Evolutionary conservation across 2,888 invertebrate species (phyloP), one percentile per base, ranked within the genome.

Genomic region (Scaptomyza reducta): DNA sequence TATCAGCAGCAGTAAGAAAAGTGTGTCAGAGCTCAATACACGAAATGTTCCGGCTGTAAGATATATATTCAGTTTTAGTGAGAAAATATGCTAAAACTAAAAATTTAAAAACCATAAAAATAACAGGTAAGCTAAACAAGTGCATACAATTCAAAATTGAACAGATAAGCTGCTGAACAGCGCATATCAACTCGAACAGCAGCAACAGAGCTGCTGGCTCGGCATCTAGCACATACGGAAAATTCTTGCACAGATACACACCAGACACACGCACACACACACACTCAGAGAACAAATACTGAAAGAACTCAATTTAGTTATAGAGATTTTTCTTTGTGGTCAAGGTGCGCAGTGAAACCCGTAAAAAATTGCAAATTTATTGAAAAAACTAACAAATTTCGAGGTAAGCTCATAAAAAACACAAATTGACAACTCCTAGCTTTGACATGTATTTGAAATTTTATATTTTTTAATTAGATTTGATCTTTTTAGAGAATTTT

Each of bases 291-390:
- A 42, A 47, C 50, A 42, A 42, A 64, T 25, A 38, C 4, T 13
- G 1, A 56, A 42, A 65, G 45, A 59, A 54, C 58, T 45, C 81
- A 87, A 70, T 88, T 85, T 78, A 84, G 89, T 78, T 88, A 68
- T 88, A 85, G 85, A 88, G 87, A 87, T 87, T 82, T 89, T 85
- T 81, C 86, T 70, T 79, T 76, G 79, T 79, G 79, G 80, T 77
- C 82, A 80, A 82, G 76, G 84, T 82, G 77, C 75, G 72, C 62
- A 59, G 68, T 74, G 51, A 80, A 87, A 89, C 77, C 79, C 64
- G 82, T 90, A 89, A 89, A 90, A 90, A 90, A 90, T 90, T 90
- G 90, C 90, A 90, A 89, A 90, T 90, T 79, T 90, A 87, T 90
- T 90, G 77, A 90, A 90, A 78, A 90, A 90, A 90, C 87, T 90